These are phyloP conservation scores for Acleris holmiana DNA, from an alignment of 2,888 invertebrate species.

Conservation along the genomic window DNA sequence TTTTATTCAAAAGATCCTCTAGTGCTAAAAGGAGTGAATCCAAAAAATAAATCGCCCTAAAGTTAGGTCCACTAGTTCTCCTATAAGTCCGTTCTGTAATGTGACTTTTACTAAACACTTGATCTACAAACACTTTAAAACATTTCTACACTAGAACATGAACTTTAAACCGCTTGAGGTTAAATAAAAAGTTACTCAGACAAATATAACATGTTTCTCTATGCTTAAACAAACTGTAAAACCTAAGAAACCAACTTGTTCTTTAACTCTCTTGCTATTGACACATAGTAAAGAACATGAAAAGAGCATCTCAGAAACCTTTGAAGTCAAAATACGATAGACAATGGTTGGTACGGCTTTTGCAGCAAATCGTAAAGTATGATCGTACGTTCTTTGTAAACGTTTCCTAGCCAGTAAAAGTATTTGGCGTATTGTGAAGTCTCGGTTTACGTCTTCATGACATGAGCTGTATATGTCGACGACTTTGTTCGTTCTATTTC, in stretches of 20 bases:
- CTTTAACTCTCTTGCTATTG: slow-evolving; percentile 9
- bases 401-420: slow-evolving; percentile 60
- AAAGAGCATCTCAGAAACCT: slow-evolving; percentile 64
- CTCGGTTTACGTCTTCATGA: slow-evolving; percentile 55
- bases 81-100: too few relatives aligned
- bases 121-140: too few relatives aligned
- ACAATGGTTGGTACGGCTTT: slow-evolving; percentile 78
- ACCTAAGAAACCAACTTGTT: slow-evolving; percentile 3
- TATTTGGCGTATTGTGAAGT: slow-evolving; percentile 49
- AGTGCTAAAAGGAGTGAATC: too few relatives aligned
- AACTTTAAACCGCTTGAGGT: too few relatives aligned
- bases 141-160: too few relatives aligned
- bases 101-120: too few relatives aligned
- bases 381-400: slow-evolving; percentile 64
- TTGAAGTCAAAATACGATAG: slow-evolving; percentile 79
- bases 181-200: too few relatives aligned
- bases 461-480: slow-evolving; percentile 38
- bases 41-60: too few relatives aligned
- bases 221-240: not conserved
- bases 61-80: too few relatives aligned
- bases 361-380: slow-evolving; percentile 74
- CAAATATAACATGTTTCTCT: not conserved
- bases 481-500: slow-evolving; percentile 44
- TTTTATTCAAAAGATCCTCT: too few relatives aligned
- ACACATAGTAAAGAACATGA: slow-evolving; percentile 36